Conservation (phyloP, 2,888 invertebrate species). For the Agonopterix heracliana region DNA sequence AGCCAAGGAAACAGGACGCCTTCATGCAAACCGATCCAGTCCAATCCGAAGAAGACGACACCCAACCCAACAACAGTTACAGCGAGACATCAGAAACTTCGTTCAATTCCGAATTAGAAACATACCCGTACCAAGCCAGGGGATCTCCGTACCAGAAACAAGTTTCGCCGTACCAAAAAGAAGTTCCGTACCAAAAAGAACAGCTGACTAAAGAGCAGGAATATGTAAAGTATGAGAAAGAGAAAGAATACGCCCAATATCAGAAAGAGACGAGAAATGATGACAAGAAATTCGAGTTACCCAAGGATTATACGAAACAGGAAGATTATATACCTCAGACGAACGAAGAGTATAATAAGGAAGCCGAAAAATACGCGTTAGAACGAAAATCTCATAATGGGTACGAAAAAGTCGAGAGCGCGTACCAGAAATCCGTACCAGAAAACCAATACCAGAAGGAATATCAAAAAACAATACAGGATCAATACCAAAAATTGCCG, state of each 20-base stretch:
- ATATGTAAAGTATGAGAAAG: slow-evolving; percentile 12
- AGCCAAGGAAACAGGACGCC: slow-evolving; percentile 63
- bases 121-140: not conserved
- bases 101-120: slow-evolving; percentile 17
- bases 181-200: not conserved
- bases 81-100: slow-evolving; percentile 34
- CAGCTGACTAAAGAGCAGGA: slow-evolving; percentile 12
- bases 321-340: slow-evolving; percentile 61
- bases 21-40: slow-evolving; percentile 68
- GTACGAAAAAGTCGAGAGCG: slow-evolving; percentile 37
- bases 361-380: slow-evolving; percentile 59
- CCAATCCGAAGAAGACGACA: slow-evolving; percentile 49
- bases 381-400: slow-evolving; percentile 49
- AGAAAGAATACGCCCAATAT: not conserved
- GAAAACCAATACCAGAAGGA: not conserved
- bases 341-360: slow-evolving; percentile 64
- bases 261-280: slow-evolving; percentile 13
- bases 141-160: not conserved
- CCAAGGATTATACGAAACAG: slow-evolving; percentile 53
- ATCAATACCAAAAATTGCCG: slow-evolving; percentile 13
- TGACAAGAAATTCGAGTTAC: slow-evolving; percentile 36
- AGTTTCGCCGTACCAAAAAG: not conserved
- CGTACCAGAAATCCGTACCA: slow-evolving; percentile 30
- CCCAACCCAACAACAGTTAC: slow-evolving; percentile 43
- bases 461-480: not conserved